Base-by-base conservation (phyloP, 2,888 invertebrate genomes). In the Margaritifera margaritifera region DNA sequence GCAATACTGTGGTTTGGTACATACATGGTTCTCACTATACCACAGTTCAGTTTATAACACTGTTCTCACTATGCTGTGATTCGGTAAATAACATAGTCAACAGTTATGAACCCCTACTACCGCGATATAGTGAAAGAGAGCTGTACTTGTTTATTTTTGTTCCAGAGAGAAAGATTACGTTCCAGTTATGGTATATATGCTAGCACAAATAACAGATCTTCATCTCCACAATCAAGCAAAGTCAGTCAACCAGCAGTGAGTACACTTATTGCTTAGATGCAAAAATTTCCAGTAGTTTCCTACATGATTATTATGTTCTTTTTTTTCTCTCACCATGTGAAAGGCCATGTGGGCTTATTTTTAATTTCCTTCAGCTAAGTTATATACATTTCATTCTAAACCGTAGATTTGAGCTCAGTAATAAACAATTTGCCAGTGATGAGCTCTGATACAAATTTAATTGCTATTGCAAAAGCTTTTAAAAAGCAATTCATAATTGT, bases 171-270 rank as follows among this genome's bases (percentile, higher is more conserved):
- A 54, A 79, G 84, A 50, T 63, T 84, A 70, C 72, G 83, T 24
- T 74, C 66, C 61, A 86, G 80, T 64, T 85, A 84, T 79, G 81
- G 82, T 31, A 71, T 81, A 51, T 86, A 84, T 76, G 79, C 80
- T 54, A 77, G 79, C 11, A 70, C 65, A 27, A 60, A 59, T 53
- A 27, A 57, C 5, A 53, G 31, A 25, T 61, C 65, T 24, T 51
- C 64, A 22, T 62, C 62, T n/a, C 64, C 69, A 60, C 22, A 63
- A 53, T 24, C 69, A 19, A 27, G 59, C 50, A 51, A 57, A 25
- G 53, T 58, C 24, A 60, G 62, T n/a, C 75, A 75, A 64, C 73
- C 77, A n/a, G 67, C 71, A 25, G 80, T 80, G 69, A 65, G 78
- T 72, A 42, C 42, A 42, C 42, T 22, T 56, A 11, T 56, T 56